phyloP scores from a whole-genome alignment of 2,888 invertebrate genomes.

The Tethea ocularis region DNA sequence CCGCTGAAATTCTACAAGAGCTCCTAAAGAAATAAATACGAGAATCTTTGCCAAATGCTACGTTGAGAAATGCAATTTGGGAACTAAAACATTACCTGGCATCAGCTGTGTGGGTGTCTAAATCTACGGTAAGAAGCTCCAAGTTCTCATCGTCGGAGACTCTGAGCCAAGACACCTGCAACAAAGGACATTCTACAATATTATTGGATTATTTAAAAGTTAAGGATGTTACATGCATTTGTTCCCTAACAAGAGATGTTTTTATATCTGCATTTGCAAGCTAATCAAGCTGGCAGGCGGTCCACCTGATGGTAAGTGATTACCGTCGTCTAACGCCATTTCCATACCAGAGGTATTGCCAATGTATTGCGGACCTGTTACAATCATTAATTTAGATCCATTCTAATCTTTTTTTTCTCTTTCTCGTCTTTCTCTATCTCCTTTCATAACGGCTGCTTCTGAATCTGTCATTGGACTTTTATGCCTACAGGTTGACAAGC shows the following conservation, averaged over 20 bases:
- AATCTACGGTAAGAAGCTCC: slow-evolving; percentile 86
- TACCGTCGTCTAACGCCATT: too few species aligned
- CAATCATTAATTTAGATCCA: too few species aligned
- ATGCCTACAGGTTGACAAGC: too few species aligned
- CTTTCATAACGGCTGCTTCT: too few species aligned
- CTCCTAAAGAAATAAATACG: not conserved
- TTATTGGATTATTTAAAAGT: slow-evolving; percentile 7
- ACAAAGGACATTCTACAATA: slow-evolving; percentile 23
- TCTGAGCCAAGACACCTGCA: slow-evolving; percentile 88
- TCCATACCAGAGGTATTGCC: too few species aligned
- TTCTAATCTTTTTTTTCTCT: too few species aligned
- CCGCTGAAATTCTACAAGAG: not conserved
- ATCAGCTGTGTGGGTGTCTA: slow-evolving; percentile 87
- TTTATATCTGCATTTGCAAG: not conserved
- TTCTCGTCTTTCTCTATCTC: too few species aligned
- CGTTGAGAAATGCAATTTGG: slow-evolving; percentile 7
- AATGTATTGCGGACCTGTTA: too few species aligned
- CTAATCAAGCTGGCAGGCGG: too few species aligned
- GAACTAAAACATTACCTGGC: slow-evolving; percentile 64
- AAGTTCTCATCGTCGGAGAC: slow-evolving; percentile 86
- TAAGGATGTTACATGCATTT: not conserved
- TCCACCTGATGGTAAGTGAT: too few species aligned
- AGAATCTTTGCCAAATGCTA: not conserved
- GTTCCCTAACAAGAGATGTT: not conserved
- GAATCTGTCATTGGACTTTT: too few species aligned